phyloP scores from a whole-genome alignment of 2,888 invertebrate genomes.

The Noctua janthina region DNA sequence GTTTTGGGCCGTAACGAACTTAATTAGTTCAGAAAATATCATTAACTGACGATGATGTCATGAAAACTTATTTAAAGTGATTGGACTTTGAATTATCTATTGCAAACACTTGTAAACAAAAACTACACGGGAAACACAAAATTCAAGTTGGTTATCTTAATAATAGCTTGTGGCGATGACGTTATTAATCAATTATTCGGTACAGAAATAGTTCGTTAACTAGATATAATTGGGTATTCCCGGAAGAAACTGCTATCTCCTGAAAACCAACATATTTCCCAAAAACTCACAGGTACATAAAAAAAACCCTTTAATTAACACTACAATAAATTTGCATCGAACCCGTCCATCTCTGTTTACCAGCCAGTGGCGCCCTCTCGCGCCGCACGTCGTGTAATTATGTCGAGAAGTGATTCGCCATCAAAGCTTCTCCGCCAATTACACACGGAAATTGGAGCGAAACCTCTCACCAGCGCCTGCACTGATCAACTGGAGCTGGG shows the following conservation, averaged over 20 bases:
- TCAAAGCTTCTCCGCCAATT: constrained; percentile 74
- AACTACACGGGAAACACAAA: not conserved
- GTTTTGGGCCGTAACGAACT: not conserved
- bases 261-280: not conserved
- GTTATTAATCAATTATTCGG: not conserved
- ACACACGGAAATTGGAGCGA: constrained; percentile 77
- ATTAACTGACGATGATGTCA: no score
- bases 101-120: no score
- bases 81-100: no score
- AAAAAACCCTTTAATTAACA: constrained; percentile 25
- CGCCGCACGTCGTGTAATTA: constrained; percentile 75
- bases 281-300: not conserved
- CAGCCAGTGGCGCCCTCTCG: constrained; percentile 32
- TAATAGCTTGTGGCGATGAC: not conserved
- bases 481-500: constrained; percentile 39
- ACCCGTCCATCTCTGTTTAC: constrained; percentile 20
- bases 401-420: constrained; percentile 77
- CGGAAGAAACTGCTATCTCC: not conserved
- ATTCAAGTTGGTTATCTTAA: not conserved
- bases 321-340: constrained; percentile 22
- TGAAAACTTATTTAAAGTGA: no score
- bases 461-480: constrained; percentile 16
- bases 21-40: not conserved
- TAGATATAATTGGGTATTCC: not conserved
- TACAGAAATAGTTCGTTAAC: not conserved